Evolutionary conservation across 2,797 vertebrate genomes (phyloP), one percentile per base, ranked within the genome.

Genomic region (Microhierax caerulescens): DNA sequence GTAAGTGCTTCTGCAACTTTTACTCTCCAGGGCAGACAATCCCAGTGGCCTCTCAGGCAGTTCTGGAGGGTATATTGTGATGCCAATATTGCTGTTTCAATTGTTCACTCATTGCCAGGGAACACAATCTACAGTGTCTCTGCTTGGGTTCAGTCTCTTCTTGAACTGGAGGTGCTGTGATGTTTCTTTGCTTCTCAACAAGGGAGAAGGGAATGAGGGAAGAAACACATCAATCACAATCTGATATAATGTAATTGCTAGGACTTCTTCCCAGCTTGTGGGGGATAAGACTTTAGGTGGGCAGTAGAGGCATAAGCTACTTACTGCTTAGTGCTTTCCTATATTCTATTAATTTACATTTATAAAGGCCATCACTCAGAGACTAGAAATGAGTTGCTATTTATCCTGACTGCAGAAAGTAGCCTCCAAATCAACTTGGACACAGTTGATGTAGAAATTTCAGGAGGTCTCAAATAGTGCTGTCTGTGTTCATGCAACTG

Each of bases 21-120:
- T 86, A 22, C n/a, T 91, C 27, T 36, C 17, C 57, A 11, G 93
- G 89, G 57, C 95, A 91, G 74, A 39, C 19, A 94, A 85, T 53
- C 84, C 87, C 77, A 85, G 67, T 11, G 43, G 30, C 41, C 19
- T 54, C 36, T n/a, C 84, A 67, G 76, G 43, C 60, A 41, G 39
- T 27, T 84, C 95, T 63, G 57, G 37, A 80, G 65, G 91, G 23
- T 23, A 5, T 1, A 4, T 7, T 0, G 11, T 68, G n/a, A 24
- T 84, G 91, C 89, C 91, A 94, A 5, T 64, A 91, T 94, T 94
- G 87, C 91, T 91, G 28, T 30, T 32, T 32, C 20, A 70, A 88
- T 36, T 43, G n/a, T 23, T 32, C 53, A 20, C 30, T 30, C 39
- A 3, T 8, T 86, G 91, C 87, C 93, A 94, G 60, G 54, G 90